These are phyloP conservation scores for Chironomus tentans DNA, from an alignment of 2,888 invertebrate genomes.

Conservation along the genomic window DNA sequence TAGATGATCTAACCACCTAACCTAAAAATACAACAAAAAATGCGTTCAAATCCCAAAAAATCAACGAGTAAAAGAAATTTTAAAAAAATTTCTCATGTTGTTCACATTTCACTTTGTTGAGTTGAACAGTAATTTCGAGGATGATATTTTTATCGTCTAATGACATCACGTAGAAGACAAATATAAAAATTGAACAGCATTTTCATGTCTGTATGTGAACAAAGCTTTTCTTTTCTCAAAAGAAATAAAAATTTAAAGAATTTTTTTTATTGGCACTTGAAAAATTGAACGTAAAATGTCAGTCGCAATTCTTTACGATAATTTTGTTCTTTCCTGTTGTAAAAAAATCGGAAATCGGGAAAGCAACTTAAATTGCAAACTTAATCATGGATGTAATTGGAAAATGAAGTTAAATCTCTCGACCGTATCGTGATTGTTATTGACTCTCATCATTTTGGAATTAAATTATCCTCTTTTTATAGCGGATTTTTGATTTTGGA, in stretches of 20 bases:
- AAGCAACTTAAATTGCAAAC: background rate
- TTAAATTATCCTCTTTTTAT: background rate
- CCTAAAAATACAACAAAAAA: no score
- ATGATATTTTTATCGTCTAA: conserved; percentile 17
- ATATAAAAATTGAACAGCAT: conserved; percentile 10
- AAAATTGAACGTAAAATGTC: background rate
- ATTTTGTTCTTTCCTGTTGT: no score
- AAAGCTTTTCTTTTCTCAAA: background rate
- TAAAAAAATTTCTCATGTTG: no score
- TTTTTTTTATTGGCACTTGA: background rate
- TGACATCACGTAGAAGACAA: conserved; percentile 23
- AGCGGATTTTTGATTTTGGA: no score
- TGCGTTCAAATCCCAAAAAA: no score
- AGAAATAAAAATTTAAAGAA: background rate
- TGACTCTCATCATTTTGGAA: background rate
- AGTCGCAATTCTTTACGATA: background rate
- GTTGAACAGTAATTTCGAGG: background rate
- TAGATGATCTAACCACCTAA: no score
- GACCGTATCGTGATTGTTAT: conserved; percentile 1
- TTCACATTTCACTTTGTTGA: no score
- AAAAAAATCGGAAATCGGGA: background rate
- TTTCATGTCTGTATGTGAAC: background rate
- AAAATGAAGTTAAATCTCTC: background rate
- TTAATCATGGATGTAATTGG: conserved; percentile 1
- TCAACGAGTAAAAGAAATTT: no score